Conservation (phyloP, 2,888 invertebrate species). For the Choreutis nemorana region DNA sequence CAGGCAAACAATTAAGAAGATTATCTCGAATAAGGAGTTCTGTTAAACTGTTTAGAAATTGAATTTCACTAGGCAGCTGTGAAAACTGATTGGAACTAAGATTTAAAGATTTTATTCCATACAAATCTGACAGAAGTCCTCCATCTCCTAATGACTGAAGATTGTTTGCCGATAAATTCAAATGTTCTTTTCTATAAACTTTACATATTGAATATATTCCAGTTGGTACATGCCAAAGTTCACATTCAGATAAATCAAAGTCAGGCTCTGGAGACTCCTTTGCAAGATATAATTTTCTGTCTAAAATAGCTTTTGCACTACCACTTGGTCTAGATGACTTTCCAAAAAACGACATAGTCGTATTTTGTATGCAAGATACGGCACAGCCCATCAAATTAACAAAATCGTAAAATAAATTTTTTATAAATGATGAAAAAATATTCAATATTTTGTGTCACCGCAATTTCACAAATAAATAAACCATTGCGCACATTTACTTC, state of each 20-base stretch:
- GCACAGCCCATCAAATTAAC: constrained; percentile 62
- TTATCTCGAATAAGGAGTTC: constrained; percentile 80
- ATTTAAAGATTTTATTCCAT: constrained; percentile 71
- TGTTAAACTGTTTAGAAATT: constrained; percentile 71
- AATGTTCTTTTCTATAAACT: constrained; percentile 79
- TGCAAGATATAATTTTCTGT: constrained; percentile 56
- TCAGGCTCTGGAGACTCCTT: constrained; percentile 81
- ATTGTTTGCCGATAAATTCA: constrained; percentile 74
- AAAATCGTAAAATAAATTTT: too few relatives aligned
- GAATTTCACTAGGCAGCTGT: constrained; percentile 70
- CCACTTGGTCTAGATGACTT: constrained; percentile 28
- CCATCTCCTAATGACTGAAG: constrained; percentile 74
- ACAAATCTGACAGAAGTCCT: constrained; percentile 75
- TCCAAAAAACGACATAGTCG: constrained; percentile 52
- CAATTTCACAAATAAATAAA: too few relatives aligned
- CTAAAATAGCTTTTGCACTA: constrained; percentile 35
- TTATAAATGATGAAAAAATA: too few relatives aligned
- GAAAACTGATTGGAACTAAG: constrained; percentile 72
- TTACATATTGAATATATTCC: constrained; percentile 83
- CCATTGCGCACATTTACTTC: too few relatives aligned
- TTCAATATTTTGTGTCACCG: too few relatives aligned
- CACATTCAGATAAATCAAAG: constrained; percentile 83
- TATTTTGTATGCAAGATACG: constrained; percentile 41
- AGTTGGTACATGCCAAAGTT: constrained; percentile 74
- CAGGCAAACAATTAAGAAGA: constrained; percentile 73